Percentiles rank a stretch among this genome's conserved stretches.
Conservation (phyloP, 2,888 invertebrate genomes). For the Dasypogon diadema region DNA sequence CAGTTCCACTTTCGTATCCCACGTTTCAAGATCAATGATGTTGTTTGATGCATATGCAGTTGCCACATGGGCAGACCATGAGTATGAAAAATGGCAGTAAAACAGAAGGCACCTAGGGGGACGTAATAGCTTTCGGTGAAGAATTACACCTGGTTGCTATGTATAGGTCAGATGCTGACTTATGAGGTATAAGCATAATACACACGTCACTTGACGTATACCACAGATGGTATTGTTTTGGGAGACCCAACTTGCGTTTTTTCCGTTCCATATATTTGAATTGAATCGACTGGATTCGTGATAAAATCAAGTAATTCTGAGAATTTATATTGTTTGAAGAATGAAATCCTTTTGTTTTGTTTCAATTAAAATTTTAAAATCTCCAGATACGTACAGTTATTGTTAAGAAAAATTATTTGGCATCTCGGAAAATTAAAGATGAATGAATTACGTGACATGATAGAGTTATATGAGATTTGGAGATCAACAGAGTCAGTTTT, state of each 20-base stretch:
- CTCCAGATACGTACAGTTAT: not conserved
- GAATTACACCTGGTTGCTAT: not conserved
- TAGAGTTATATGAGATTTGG: no score
- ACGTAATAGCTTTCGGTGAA: not conserved
- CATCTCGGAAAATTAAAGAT: no score
- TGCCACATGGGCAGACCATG: not conserved
- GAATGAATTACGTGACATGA: not conserved
- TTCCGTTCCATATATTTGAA: slow-evolving; percentile 31
- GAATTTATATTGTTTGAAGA: slow-evolving; percentile 30
- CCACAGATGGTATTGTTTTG: slow-evolving; percentile 1
- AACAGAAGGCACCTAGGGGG: slow-evolving; percentile 5
- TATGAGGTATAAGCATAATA: slow-evolving; percentile 14
- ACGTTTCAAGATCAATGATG: slow-evolving; percentile 44
- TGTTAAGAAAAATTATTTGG: not conserved
- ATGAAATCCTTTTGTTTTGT: slow-evolving; percentile 27
- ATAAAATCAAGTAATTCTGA: not conserved
- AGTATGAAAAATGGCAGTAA: not conserved
- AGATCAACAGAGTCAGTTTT: no score
- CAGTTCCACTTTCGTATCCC: slow-evolving; percentile 47
- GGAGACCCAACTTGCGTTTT: slow-evolving; percentile 8
- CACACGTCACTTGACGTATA: slow-evolving; percentile 4
- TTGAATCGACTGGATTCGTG: slow-evolving; percentile 9
- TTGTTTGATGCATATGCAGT: slow-evolving; percentile 3
- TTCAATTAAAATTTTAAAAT: slow-evolving; percentile 22
- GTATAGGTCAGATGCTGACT: slow-evolving; percentile 2